Evolutionary conservation across 2,888 invertebrate genomes (phyloP), one percentile per base, ranked within the genome.

Genomic region (Ormia ochracea): DNA sequence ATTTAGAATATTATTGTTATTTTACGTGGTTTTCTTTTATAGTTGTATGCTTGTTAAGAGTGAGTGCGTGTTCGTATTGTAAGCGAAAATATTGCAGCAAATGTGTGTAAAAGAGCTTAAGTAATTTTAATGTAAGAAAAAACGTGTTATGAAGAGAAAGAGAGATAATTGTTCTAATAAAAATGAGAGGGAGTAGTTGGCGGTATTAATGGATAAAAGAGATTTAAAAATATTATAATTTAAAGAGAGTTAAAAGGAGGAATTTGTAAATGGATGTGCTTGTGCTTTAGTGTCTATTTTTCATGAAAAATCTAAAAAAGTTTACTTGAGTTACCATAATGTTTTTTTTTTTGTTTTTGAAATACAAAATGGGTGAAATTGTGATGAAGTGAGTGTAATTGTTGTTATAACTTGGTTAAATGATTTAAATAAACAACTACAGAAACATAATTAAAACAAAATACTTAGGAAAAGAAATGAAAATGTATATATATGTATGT

Each of bases 1-100:
- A 75, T 75, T 75, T 75, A 68, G 75, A 75, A 75, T 75, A 78
- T 80, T 75, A 79, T 79, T 81, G 78, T 66, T 61, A 58, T 74
- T 58, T 23, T 31, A 74, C 45, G 80, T 50, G 68, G 54, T 74
- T 43, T 38, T 70, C 45, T 63, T 68, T 52, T 66, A 28, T 58
- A 31, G 61, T 61, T 66, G 45, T 81, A 43, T 63, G 36, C 41
- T 50, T 28, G 48, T 19, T 52, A 4, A 26, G n/a, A n/a, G 63
- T 59, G 14, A 41, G 52, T 31, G 36, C 52, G 54, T 48, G 58
- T 45, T 38, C 58, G 48, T 70, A 36, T 61, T 68, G 10, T 52
- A 28, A 58, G 65, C 63, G 50, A 58, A 66, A 56, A 28, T 21
- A 65, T 48, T 50, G 65, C 70, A n/a, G n/a, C n/a, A 41, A 61